Base-by-base conservation (phyloP, 64 coral and sea anemone genomes). In the Trachythela sp. region DNA sequence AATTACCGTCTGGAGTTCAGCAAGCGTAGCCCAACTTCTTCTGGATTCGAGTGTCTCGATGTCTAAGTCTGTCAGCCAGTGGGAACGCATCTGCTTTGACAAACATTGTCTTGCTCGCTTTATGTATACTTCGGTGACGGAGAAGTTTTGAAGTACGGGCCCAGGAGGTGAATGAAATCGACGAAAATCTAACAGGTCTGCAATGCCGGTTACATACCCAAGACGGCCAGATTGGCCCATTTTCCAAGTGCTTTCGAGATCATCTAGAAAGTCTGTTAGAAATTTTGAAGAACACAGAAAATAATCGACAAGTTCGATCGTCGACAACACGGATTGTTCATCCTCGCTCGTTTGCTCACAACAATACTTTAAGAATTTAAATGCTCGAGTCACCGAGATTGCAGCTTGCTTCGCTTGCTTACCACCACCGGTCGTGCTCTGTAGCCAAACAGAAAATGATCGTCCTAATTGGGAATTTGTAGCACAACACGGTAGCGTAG, bases 351-450 rank as follows among this genome's bases (percentile, higher is more conserved):
- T 6, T 30, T 85, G 27, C 22, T 59, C 64, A 50, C 87, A 89
- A 72, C 83, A 93, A 76, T 84, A 92, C 49, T 84, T 88, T 22
- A 92, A 38, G 83, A 70, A 92, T n/a, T 92, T 92, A 39, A 88
- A 76, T 39, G 40, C 40, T 87, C 88, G 40, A 4, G 36, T 67
- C 9, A 90, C 5, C 39, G 88, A 88, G 11, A 88, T 85, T 40
- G 56, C 10, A 75, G 93, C 93, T 40, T 88, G 86, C 13, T 54
- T 26, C 40, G 87, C 13, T 18, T 20, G 24, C 36, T 94, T 94
- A 48, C 85, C 50, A 36, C 88, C 84, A 39, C 92, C n/a, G n/a
- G 83, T 10, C 88, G 88, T 49, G 85, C 59, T 34, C 86, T 50
- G 17, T 32, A 88, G 64, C 90, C 90, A 91, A 7, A 15, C 48